Evolutionary conservation across 2,113 vertebrate species (phyloP).

Genomic region (Alethe castanea): DNA sequence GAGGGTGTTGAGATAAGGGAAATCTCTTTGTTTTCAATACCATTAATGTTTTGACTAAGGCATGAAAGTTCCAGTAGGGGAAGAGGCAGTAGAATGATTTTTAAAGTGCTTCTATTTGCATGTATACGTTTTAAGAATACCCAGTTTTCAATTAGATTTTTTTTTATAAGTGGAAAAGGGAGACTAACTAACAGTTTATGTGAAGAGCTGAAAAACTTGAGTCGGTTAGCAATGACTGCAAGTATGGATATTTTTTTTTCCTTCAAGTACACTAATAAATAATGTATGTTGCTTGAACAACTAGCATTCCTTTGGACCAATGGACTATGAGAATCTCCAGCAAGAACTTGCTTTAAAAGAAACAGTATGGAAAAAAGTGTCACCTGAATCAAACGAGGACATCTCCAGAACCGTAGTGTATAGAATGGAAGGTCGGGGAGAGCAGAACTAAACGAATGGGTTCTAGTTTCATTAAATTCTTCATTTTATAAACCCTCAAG

Average conservation of each 20-base stretch:
- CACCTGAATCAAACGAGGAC: constrained; percentile 93
- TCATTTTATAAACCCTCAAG: constrained; percentile 52
- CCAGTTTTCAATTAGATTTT: not conserved
- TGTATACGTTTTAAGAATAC: not conserved
- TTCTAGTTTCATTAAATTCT: constrained; percentile 64
- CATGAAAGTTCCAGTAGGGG: not conserved
- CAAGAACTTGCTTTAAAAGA: constrained; percentile 98
- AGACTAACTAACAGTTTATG: not conserved
- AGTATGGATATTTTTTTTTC: constrained; percentile 66
- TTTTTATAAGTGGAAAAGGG: not conserved
- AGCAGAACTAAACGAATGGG: constrained; percentile 77
- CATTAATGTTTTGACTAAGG: not conserved
- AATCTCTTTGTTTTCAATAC: not conserved
- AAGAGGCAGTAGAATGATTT: not conserved
- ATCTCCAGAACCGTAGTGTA: constrained; percentile 97
- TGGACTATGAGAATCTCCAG: constrained; percentile 99
- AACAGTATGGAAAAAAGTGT: constrained; percentile 96
- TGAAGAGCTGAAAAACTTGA: constrained; percentile 42
- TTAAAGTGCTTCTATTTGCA: not conserved
- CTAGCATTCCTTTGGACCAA: constrained; percentile 88
- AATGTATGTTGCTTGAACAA: constrained; percentile 93
- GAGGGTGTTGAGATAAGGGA: not conserved
- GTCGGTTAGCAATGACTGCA: constrained; percentile 69
- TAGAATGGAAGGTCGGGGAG: constrained; percentile 91
- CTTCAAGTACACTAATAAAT: constrained; percentile 86